phyloP scores from a whole-genome alignment of 64 coral and sea anemone genomes.

The Astreopora myriophthalma region DNA sequence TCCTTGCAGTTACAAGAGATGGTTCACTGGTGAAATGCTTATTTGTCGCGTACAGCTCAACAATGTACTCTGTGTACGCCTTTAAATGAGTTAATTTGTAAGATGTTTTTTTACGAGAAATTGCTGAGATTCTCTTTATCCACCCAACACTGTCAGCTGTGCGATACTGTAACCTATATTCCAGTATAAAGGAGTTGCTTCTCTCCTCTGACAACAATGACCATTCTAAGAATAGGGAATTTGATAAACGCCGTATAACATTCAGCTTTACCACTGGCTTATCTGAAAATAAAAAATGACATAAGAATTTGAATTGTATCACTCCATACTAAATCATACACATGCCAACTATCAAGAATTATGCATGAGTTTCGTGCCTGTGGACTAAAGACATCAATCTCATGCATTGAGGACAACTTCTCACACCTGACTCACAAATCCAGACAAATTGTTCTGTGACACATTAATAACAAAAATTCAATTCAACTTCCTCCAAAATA shows the following conservation, averaged over 20 bases:
- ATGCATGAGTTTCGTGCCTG: too few relatives aligned
- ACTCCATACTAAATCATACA: too few relatives aligned
- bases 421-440: too few relatives aligned
- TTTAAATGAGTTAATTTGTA: slow-evolving; percentile 4
- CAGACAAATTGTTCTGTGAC: too few relatives aligned
- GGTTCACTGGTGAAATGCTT: slow-evolving; percentile 47
- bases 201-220: background rate
- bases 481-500: too few relatives aligned
- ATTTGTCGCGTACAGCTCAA: slow-evolving; percentile 31
- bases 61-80: slow-evolving; percentile 34
- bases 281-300: background rate
- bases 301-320: background rate
- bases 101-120: background rate
- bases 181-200: background rate
- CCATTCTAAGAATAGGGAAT: background rate
- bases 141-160: background rate
- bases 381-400: too few relatives aligned
- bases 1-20: background rate
- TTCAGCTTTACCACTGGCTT: background rate
- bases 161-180: slow-evolving; percentile 8
- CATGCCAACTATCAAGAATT: too few relatives aligned
- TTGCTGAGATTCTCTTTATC: background rate
- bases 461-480: too few relatives aligned
- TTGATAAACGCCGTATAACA: background rate
- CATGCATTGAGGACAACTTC: too few relatives aligned